Evolutionary conservation across 2,888 invertebrate species (phyloP).

Genomic region (Seira ritae): DNA sequence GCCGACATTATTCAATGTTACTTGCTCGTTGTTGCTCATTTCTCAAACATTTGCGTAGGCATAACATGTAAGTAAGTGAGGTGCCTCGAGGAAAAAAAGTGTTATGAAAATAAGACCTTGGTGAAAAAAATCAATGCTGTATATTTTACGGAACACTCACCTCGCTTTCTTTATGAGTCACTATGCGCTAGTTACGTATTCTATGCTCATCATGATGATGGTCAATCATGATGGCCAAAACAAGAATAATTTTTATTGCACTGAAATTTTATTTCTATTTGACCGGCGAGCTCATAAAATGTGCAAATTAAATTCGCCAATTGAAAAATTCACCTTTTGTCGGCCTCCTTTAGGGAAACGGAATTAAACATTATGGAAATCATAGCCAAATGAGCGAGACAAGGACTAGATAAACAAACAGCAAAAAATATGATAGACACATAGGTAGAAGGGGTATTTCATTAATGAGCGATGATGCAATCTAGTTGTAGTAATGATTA

Average conservation of each 20-base stretch:
- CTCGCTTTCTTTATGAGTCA: neutral
- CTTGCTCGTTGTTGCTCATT: too few relatives aligned
- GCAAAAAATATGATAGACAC: neutral
- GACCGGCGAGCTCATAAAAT: constrained; percentile 35
- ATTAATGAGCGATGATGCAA: neutral
- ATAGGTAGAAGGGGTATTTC: too few relatives aligned
- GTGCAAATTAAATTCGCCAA: constrained; percentile 48
- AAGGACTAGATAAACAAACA: neutral
- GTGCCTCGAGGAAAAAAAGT: neutral
- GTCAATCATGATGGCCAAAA: neutral
- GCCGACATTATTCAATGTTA: too few relatives aligned
- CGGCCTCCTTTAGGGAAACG: constrained; percentile 38
- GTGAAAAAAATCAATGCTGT: too few relatives aligned
- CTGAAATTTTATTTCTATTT: too few relatives aligned
- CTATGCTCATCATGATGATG: neutral
- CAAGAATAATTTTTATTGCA: constrained; percentile 38
- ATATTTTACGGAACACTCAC: neutral
- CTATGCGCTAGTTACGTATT: neutral
- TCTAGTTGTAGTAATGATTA: neutral
- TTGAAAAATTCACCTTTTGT: constrained; percentile 29
- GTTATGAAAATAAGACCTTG: neutral
- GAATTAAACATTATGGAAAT: neutral
- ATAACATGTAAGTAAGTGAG: neutral
- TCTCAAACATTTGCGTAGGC: too few relatives aligned
- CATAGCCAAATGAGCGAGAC: neutral